Evolutionary conservation across 92 coral and sea anemone species (phyloP).

Genomic region (Chrysogorgia sp.): DNA sequence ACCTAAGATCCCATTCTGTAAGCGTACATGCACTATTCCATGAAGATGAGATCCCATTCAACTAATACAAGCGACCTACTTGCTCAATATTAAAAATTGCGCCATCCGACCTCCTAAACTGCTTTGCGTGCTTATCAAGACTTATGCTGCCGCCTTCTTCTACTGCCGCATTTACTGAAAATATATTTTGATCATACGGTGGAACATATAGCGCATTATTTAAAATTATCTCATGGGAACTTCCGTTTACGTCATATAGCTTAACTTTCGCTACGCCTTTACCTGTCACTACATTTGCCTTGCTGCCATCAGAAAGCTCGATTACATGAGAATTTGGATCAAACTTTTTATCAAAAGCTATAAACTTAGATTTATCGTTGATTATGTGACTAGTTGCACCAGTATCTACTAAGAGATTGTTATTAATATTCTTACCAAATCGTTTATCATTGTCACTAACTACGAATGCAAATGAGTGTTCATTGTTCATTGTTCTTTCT

Average conservation of each 20-base stretch:
- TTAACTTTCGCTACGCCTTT: constrained; percentile 57
- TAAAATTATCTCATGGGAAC: constrained; percentile 40
- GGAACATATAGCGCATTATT: constrained; percentile 60
- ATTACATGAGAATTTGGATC: constrained; percentile 39
- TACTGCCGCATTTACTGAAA: constrained; percentile 59
- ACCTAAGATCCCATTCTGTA: constrained; percentile 49
- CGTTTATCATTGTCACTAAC: neutral
- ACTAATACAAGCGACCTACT: constrained; percentile 46
- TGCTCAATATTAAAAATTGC: constrained; percentile 41
- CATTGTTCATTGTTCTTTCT: constrained; percentile 1
- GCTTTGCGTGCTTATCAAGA: constrained; percentile 44
- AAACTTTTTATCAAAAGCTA: constrained; percentile 41
- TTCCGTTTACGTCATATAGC: constrained; percentile 57
- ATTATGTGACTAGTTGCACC: constrained; percentile 52
- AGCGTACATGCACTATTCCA: constrained; percentile 38
- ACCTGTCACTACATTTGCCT: constrained; percentile 35
- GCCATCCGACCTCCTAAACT: too few relatives aligned
- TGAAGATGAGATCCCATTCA: constrained; percentile 36
- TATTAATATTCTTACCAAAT: neutral
- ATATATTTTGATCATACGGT: constrained; percentile 56
- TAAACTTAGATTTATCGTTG: constrained; percentile 22
- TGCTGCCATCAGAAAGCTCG: constrained; percentile 53
- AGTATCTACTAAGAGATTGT: constrained; percentile 36
- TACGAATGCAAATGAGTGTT: constrained; percentile 17
- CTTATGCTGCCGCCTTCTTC: constrained; percentile 52